Evolutionary conservation across 1,140 invertebrate genomes (phyloP), one percentile per base, ranked within the genome.

Genomic region (Leucophenga varia): DNA sequence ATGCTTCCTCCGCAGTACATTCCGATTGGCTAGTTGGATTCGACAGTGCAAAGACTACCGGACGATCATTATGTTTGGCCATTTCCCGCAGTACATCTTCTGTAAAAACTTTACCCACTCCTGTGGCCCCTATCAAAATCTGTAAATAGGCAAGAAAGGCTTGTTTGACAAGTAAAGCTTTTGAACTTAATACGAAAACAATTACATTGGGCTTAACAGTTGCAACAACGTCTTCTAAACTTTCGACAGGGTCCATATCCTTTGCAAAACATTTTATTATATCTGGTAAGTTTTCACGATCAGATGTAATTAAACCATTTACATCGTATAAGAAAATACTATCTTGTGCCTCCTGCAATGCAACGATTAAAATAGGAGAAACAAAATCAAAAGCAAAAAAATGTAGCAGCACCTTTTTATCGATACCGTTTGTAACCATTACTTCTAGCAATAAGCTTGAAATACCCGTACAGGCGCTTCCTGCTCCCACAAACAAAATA

Each of bases 21-120:
- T 98, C 95, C 2, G 95, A 91, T 76, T 95, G 94, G 64, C 81
- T 86, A 1, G 95, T 98, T 21, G 95, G 95, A 80, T 98, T 98
- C 59, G 93, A 97, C 2, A 97, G 79, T 12, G 95, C 93, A 75
- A 98, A 97, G 39, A 98, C 91, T 0, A 57, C 57, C 81, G 48
- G 94, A 87, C 22, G 42, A 2, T 72, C 35, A 13, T 72, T 56
- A 12, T 54, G 43, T 14, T 57, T 55, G 5, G 49, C 89, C 93
- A 98, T 96, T 52, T 83, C 78, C 55, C 84, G 77, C 3, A 98
- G 78, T 56, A 98, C 87, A 43, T 87, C 82, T 21, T 84, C 77
- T 0, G 86, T 94, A 72, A 98, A 98, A 7, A 93, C 88, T 30
- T 90, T 89, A 2, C 82, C 83, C 43, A 89, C 79, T 0, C 92